Evolutionary conservation across 2,113 vertebrate species (phyloP), one percentile per base, ranked within the genome.

Genomic region (Thomomys bottae): DNA sequence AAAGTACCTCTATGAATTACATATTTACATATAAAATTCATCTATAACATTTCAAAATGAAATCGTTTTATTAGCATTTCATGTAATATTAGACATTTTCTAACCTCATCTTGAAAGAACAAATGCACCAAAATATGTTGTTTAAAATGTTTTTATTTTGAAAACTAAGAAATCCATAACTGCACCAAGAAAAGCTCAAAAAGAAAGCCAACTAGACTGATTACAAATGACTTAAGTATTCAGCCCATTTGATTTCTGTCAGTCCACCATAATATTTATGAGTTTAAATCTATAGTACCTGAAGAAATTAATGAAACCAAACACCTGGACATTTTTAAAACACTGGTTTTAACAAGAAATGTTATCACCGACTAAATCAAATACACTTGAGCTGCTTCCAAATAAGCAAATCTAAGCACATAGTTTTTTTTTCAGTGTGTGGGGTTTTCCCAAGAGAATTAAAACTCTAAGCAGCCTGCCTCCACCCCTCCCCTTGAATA

Each of bases 71-170:
- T 77, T 80, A 54, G 34, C 83, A 94, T 73, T 89, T 88, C 61
- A 79, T 78, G 8, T 63, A 90, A 84, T 64, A 91, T 38, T 91
- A 92, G 49, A 54, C 23, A 38, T 67, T 88, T 93, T 75, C 61
- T 86, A 92, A 86, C 17, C 17, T 45, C 57, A 92, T 40, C 23
- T 59, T 66, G 54, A 23, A 49, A n/a, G 82, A 72, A 77, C 12
- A 36, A 88, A 91, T 17, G 30, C 23, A 78, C 75, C 21, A 38
- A 40, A 83, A 49, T 75, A 88, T 71, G 40, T 86, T 76, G 11
- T 82, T 76, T 49, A 83, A 78, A 68, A 79, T 38, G 28, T 23
- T 93, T 95, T 96, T 81, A 92, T 92, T 94, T 84, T 71, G 68
- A 88, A 94, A 42, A 92, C 86, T 78, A 71, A 76, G 70, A 86